Conservation (phyloP, 2,797 vertebrate genomes). For the Coregonus ussuriensis region DNA sequence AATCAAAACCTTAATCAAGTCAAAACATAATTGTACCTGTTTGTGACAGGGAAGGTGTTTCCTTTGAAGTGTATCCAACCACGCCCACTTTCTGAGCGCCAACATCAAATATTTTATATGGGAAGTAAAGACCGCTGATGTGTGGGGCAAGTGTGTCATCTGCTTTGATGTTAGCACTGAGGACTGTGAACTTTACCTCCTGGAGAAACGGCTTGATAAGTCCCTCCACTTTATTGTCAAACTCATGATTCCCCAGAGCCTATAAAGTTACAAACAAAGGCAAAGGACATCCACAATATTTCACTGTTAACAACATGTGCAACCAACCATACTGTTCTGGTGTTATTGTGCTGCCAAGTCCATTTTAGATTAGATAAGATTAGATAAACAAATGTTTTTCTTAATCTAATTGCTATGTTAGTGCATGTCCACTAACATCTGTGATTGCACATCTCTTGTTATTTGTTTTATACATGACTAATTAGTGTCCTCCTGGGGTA, state of each 20-base stretch:
- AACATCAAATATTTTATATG: constrained; percentile 78
- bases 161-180: constrained; percentile 87
- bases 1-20: not conserved
- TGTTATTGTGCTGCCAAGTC: no score
- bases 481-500: no score
- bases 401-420: no score
- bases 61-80: constrained; percentile 89
- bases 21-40: constrained; percentile 74
- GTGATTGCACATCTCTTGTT: no score
- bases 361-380: no score
- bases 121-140: constrained; percentile 73
- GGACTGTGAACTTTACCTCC: constrained; percentile 75
- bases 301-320: no score
- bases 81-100: constrained; percentile 79
- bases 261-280: constrained; percentile 48
- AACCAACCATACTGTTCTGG: no score
- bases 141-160: constrained; percentile 60
- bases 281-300: no score
- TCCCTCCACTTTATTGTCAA: constrained; percentile 88
- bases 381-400: no score
- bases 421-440: no score
- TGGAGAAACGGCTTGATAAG: constrained; percentile 85
- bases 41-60: constrained; percentile 85
- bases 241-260: constrained; percentile 94
- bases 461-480: no score